phyloP scores from a whole-genome alignment of 2,888 invertebrate species.

The Colletes collaris region DNA sequence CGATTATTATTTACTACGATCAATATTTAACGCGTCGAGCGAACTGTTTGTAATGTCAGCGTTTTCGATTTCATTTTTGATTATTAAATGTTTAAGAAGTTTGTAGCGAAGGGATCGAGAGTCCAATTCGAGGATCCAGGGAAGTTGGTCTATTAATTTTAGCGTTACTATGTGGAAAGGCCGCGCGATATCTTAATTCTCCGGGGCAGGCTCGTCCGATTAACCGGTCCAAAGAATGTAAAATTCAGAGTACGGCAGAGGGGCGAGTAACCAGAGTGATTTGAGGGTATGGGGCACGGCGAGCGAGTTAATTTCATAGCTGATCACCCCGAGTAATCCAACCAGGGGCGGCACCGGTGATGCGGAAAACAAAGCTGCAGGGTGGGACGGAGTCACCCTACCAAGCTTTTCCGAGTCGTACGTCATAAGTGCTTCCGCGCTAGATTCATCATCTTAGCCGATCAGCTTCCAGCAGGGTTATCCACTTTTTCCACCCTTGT shows the following conservation, averaged over 20 bases:
- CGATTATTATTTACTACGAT: too few relatives aligned
- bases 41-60: too few relatives aligned
- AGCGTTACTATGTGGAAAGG: not conserved
- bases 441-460: constrained; percentile 82
- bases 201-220: constrained; percentile 28
- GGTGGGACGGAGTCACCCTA: constrained; percentile 73
- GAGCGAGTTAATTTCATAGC: constrained; percentile 82
- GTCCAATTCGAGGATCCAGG: too few relatives aligned
- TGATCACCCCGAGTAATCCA: constrained; percentile 83
- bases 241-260: constrained; percentile 31
- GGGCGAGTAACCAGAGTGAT: too few relatives aligned
- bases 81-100: too few relatives aligned
- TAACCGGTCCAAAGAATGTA: constrained; percentile 54
- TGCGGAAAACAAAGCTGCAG: constrained; percentile 82
- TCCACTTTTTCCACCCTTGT: constrained; percentile 78
- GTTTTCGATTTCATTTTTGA: too few relatives aligned
- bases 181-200: constrained; percentile 25
- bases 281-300: constrained; percentile 34
- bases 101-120: too few relatives aligned
- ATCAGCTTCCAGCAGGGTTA: constrained; percentile 74
- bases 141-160: not conserved
- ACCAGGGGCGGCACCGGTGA: constrained; percentile 77
- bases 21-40: too few relatives aligned
- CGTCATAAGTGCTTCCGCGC: constrained; percentile 83
- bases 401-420: constrained; percentile 76